Conservation (phyloP, 1,140 invertebrate species). For the Myzus persicae region DNA sequence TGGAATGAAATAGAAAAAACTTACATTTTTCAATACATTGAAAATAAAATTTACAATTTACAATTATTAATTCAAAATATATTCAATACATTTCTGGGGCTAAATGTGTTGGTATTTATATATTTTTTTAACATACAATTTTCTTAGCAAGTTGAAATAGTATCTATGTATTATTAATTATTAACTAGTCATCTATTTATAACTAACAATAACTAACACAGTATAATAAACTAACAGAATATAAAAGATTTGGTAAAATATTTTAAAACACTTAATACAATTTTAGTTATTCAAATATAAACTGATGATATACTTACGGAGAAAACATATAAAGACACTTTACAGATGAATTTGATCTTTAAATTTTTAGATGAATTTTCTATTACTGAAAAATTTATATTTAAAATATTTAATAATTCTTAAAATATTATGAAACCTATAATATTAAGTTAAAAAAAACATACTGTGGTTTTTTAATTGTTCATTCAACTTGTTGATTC, state of each 20-base stretch:
- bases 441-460: not conserved
- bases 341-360: conserved; percentile 29
- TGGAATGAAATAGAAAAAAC: not conserved
- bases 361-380: conserved; percentile 47
- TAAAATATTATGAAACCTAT: not conserved
- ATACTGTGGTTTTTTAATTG: conserved; percentile 26
- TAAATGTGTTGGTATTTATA: too few relatives aligned
- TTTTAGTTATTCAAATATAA: not conserved
- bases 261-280: not conserved
- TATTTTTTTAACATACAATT: not conserved
- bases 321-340: not conserved
- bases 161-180: not conserved
- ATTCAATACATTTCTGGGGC: too few relatives aligned
- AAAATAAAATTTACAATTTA: too few relatives aligned
- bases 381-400: conserved; percentile 5
- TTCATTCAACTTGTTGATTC: conserved; percentile 41
- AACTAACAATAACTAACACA: not conserved
- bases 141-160: not conserved
- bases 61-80: too few relatives aligned
- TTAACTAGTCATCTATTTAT: not conserved
- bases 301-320: conserved; percentile 31
- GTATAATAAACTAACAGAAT: too few relatives aligned
- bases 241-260: not conserved
- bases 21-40: not conserved
- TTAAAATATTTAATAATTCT: not conserved